Conservation (phyloP, 2,113 vertebrate genomes). For the Cryptomyrus ogoouensis region DNA sequence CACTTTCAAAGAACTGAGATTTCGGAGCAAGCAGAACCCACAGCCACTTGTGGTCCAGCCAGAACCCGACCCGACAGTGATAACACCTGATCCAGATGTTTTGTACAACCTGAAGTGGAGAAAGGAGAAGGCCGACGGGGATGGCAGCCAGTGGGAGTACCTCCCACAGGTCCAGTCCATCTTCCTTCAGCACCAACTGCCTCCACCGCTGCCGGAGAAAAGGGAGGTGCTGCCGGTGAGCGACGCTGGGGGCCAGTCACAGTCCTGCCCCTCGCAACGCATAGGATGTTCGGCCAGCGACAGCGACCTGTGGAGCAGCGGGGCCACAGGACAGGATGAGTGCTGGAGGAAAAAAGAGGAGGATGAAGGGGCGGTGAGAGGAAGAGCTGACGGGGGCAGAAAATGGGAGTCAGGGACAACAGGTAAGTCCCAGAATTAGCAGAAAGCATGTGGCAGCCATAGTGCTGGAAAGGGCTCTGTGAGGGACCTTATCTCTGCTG, state of each 20-base stretch:
- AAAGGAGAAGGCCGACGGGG: slow-evolving; percentile 49
- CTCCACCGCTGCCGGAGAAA: slow-evolving; percentile 64
- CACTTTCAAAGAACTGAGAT: slow-evolving; percentile 86
- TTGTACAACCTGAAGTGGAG: slow-evolving; percentile 66
- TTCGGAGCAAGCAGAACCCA: slow-evolving; percentile 61
- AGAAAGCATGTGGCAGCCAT: background rate
- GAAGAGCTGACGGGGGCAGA: slow-evolving; percentile 62
- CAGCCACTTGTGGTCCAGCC: slow-evolving; percentile 43
- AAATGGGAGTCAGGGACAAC: slow-evolving; percentile 54
- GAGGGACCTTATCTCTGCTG: background rate
- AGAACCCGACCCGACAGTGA: slow-evolving; percentile 57
- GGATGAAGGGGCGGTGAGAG: slow-evolving; percentile 55
- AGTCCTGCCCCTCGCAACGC: slow-evolving; percentile 45
- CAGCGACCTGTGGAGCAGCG: slow-evolving; percentile 42
- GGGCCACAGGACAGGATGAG: slow-evolving; percentile 39
- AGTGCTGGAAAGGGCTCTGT: background rate
- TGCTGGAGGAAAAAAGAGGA: slow-evolving; percentile 28
- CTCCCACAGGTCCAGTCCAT: slow-evolving; percentile 60
- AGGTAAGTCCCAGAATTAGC: slow-evolving; percentile 47
- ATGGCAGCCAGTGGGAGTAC: slow-evolving; percentile 56
- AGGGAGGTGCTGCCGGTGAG: slow-evolving; percentile 70
- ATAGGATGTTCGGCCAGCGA: slow-evolving; percentile 52
- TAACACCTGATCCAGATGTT: slow-evolving; percentile 65
- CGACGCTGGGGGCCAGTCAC: slow-evolving; percentile 50
- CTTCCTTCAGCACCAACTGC: slow-evolving; percentile 54